Base-by-base conservation (phyloP, 2,113 vertebrate genomes). In the Papio anubis region DNA sequence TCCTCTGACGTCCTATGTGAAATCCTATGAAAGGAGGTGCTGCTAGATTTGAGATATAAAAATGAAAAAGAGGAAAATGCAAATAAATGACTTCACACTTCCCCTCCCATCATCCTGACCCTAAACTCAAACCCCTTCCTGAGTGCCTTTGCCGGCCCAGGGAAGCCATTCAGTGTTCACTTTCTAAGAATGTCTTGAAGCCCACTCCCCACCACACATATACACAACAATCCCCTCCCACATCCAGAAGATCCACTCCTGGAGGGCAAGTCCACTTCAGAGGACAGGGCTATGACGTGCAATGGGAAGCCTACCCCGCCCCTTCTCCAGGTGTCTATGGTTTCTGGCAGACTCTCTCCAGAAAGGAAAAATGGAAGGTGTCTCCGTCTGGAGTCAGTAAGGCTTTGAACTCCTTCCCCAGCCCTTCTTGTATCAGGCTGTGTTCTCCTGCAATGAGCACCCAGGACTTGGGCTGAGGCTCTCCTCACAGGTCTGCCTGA, bases 301-400 rank as follows among this genome's bases (percentile, higher is more conserved):
- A 13, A 0, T 3, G 12, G 3, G 11, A 40, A 59, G 11, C 7
- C 21, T 35, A 14, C 59, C 40, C 12, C 8, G 8, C 40, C 12
- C 7, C 48, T 83, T 43, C 50, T 14, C n/a, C 10, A 1, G 76
- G 14, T 11, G 40, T 21, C 50, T 12, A 10, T 21, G 48, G n/a
- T 8, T 64, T 70, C 82, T n/a, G 35, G 38, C 5, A 50, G 68
- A 13, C 13, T 83, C 21, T 35, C 16, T 45, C 64, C n/a, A 14
- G 50, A 70, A 81, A 57, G 59, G 17, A 83, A 83, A 25, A 43
- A 8, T 10, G 30, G 68, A 61, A n/a, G 6, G 0, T 3, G 50
- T 76, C n/a, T 61, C 57, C 16, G 38, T 45, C 38, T 76, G 66
- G 66, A 45, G 17, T n/a, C 27, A 18, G 32, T 18, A 80, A 27